Base-by-base conservation (phyloP, 2,888 invertebrate genomes). In the Dione vanillae region DNA sequence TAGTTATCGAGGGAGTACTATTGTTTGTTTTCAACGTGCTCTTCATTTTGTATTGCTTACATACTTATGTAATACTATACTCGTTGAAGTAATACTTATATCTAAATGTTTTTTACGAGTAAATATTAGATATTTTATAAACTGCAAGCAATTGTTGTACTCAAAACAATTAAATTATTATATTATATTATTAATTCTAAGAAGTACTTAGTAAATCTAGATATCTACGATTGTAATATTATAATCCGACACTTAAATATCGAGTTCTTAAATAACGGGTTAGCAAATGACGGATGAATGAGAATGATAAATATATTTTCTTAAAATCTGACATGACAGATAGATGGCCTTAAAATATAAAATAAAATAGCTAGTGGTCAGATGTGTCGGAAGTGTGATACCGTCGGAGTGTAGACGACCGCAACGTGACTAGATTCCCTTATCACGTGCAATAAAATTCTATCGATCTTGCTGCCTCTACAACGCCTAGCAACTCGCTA, bases 311-410 rank as follows among this genome's bases (percentile, higher is more conserved):
- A 81, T 83, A 79, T 80, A 76, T 75, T 76, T 83, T 89, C 85
- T 79, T 77, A 79, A 86, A 89, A 88, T 35, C 65, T 16, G 59
- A 71, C 64, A 69, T 78, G 80, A 81, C 82, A 84, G 84, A 84
- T 83, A 84, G 80, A 82, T 79, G 76, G 84, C 82, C 85, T 84
- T 80, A 81, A 78, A 81, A 73, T 74, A 74, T 74, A 75, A 76
- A 76, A 72, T 69, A 69, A 71, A 67, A 64, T 47, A 54, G 59
- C 54, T 71, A 71, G 74, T 69, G 72, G 78, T 77, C 70, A 75
- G 76, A 80, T 78, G 75, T 78, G 75, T 78, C 75, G 79, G 77
- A 78, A 78, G 75, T 14, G 20, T 51, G 49, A 51, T 51, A 64
- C 47, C 40, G 49, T 51, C 70, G 70, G 62, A 59, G 70, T 67